A percentile compares a stretch with the other conserved stretches of the same genome.
Evolutionary conservation across 2,888 invertebrate species (phyloP).

Genomic region (Cantharis rufa): DNA sequence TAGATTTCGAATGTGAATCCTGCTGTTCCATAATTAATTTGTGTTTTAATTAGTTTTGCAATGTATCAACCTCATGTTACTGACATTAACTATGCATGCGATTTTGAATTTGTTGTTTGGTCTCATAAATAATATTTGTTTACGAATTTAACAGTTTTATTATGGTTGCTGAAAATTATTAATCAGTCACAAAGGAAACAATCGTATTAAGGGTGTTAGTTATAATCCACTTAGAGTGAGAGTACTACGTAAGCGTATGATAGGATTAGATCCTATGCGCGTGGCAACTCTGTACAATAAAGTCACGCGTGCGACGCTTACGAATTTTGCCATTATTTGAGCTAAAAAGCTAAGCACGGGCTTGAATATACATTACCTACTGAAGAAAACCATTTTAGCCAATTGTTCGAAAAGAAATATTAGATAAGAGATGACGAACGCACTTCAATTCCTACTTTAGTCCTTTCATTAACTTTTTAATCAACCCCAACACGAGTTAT

Average conservation of each 20-base stretch:
- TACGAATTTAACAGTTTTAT: background rate
- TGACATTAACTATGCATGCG: background rate
- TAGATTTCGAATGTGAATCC: background rate
- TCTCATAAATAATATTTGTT: background rate
- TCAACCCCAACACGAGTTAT: background rate
- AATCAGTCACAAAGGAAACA: slow-evolving; percentile 22
- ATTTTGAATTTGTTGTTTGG: background rate
- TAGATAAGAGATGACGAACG: background rate
- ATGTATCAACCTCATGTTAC: background rate
- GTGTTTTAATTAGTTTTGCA: background rate
- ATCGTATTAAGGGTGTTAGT: slow-evolving; percentile 21
- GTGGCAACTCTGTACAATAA: slow-evolving; percentile 24
- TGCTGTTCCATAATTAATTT: background rate
- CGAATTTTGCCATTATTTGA: slow-evolving; percentile 27
- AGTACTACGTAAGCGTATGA: slow-evolving; percentile 31
- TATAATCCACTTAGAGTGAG: slow-evolving; percentile 28
- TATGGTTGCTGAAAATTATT: slow-evolving; percentile 8
- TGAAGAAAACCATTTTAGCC: slow-evolving; percentile 21
- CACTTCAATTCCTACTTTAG: background rate
- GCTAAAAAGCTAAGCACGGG: slow-evolving; percentile 27
- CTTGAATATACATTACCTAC: slow-evolving; percentile 24
- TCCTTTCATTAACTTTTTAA: background rate
- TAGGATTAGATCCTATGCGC: slow-evolving; percentile 28
- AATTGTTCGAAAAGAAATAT: slow-evolving; percentile 19
- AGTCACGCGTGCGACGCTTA: slow-evolving; percentile 26